Evolutionary conservation across 1,140 invertebrate genomes (phyloP), one percentile per base, ranked within the genome.

Genomic region (Caenorhabditis briggsae): DNA sequence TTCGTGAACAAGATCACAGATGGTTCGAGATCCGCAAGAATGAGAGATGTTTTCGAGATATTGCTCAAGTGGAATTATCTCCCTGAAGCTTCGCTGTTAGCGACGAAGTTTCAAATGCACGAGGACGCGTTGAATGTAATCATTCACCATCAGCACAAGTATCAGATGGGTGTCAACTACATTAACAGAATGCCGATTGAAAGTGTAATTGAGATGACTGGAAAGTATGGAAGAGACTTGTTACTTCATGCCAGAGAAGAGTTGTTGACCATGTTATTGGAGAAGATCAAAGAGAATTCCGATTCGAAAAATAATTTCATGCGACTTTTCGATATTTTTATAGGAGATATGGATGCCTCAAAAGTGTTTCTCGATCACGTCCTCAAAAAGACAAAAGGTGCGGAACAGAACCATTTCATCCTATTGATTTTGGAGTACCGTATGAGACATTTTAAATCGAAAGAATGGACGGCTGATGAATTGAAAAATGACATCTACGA

Each of bases 1-100:
- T 91, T 92, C 82, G 78, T 91, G 46, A 84, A 89, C 3, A 86
- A 91, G 33, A 86, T 82, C 23, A 74, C 82, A 14, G 18, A 78
- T 53, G 70, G 70, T 23, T 50, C 70, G 14, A 78, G 70, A 50
- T 5, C 46, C 6, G 43, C 70, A 20, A 78, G 70, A 50, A 78
- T 78, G 70, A 78, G 70, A 50, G 70, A 78, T 53, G 70, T 78
- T 50, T 78, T 78, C 11, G 70, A 78, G 20, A 78, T 78, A 12
- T 20, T 78, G 9, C 20, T 78, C 12, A 78, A 78, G 12, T 78
- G 70, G 70, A 78, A 78, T 25, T 78, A 78, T 23, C 70, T 78
- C 1, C 46, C 70, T 2, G 70, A 78, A 50, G 70, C 70, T 8
- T 78, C 70, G 9, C 33, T 78, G 12, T 14, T 78, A 0, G 70